Evolutionary conservation across 2,888 invertebrate genomes (phyloP).

Genomic region (Eilema caniola): DNA sequence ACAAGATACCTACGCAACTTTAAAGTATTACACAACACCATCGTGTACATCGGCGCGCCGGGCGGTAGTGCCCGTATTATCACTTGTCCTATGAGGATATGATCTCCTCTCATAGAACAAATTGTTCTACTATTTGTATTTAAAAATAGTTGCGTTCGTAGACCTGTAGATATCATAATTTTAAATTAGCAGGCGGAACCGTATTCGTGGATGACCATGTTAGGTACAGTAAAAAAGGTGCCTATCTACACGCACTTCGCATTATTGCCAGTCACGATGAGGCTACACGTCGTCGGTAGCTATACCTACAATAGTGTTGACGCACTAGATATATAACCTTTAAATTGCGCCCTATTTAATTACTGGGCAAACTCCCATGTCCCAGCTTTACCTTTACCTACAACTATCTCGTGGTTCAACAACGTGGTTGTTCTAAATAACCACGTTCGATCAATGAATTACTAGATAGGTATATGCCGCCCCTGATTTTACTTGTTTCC

Average conservation of each 20-base stretch:
- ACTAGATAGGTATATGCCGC: too few species aligned
- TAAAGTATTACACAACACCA: not conserved
- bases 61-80: not conserved
- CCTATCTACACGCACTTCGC: not conserved
- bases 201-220: not conserved
- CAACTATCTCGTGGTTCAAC: too few species aligned
- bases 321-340: not conserved
- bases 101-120: not conserved
- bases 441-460: too few species aligned
- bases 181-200: not conserved
- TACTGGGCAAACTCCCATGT: not conserved
- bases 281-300: not conserved
- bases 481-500: too few species aligned
- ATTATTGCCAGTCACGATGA: constrained; percentile 11
- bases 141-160: not conserved
- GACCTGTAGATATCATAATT: not conserved
- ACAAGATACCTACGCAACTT: constrained; percentile 6
- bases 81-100: not conserved
- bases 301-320: not conserved
- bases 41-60: not conserved
- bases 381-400: too few species aligned
- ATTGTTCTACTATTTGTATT: not conserved
- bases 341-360: not conserved
- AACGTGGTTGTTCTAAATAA: too few species aligned
- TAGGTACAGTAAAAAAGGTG: not conserved